Evolutionary conservation across 2,113 vertebrate genomes (phyloP).

Genomic region (Emydocephalus ijimae): DNA sequence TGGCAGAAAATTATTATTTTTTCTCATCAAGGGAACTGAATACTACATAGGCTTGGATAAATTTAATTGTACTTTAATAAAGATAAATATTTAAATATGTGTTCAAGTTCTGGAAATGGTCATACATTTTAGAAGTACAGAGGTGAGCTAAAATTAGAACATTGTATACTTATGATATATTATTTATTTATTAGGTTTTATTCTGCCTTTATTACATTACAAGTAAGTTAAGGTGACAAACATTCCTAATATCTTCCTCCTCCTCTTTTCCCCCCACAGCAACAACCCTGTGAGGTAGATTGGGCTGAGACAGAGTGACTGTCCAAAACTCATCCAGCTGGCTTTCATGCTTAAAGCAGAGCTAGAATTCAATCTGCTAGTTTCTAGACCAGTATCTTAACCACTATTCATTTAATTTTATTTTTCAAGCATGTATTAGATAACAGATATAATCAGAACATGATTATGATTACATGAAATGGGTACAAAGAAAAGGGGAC

Average conservation of each 20-base stretch:
- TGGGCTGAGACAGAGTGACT: neutral
- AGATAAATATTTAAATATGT: neutral
- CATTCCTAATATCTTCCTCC: neutral
- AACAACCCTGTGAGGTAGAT: neutral
- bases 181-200: neutral
- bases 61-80: neutral
- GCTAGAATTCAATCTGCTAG: neutral
- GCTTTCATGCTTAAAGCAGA: neutral
- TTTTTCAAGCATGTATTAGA: too few relatives aligned
- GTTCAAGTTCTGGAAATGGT: neutral
- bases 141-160: neutral
- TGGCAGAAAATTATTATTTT: neutral
- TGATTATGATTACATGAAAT: too few relatives aligned
- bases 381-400: neutral
- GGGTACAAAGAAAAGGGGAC: too few relatives aligned
- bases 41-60: neutral
- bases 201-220: neutral
- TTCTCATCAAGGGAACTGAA: neutral
- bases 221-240: neutral
- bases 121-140: neutral
- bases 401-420: neutral
- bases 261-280: neutral
- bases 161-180: neutral
- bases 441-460: too few relatives aligned
- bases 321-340: neutral